Evolutionary conservation across 2,888 invertebrate genomes (phyloP).

Genomic region (Callyntrura sp.): DNA sequence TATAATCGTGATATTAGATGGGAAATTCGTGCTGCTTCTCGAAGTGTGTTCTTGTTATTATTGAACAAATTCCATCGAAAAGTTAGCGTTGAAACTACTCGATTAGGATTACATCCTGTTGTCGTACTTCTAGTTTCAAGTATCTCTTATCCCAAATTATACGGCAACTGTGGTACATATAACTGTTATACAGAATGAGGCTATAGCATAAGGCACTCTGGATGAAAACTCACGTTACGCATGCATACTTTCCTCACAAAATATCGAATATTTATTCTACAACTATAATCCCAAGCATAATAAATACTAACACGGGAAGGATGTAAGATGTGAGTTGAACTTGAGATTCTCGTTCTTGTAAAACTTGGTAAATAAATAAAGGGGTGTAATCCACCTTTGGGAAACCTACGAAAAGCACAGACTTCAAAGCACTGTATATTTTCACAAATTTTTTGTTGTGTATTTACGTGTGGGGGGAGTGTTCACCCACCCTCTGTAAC

Average conservation of each 20-base stretch:
- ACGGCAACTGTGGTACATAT: neutral
- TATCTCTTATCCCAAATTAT: neutral
- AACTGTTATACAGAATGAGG: neutral
- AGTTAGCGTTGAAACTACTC: neutral
- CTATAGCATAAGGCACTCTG: too few species aligned
- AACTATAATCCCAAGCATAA: neutral
- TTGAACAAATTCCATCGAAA: neutral
- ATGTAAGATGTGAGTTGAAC: neutral
- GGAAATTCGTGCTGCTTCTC: neutral
- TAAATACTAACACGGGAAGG: neutral
- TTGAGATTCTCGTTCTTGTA: too few species aligned
- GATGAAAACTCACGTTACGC: too few species aligned
- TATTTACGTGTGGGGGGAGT: too few species aligned
- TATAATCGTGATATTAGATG: neutral
- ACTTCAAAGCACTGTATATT: too few species aligned
- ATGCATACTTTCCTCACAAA: neutral
- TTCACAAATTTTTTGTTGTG: too few species aligned
- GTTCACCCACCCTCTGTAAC: too few species aligned
- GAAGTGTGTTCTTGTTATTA: constrained; percentile 3
- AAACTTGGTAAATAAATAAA: too few species aligned
- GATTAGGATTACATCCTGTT: constrained; percentile 30
- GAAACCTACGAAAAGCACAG: too few species aligned
- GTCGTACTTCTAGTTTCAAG: neutral
- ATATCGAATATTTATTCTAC: neutral
- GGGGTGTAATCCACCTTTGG: too few species aligned